A percentile compares a stretch with the other conserved stretches of the same genome.
Conservation (phyloP, 2,888 invertebrate genomes). For the Spilosoma lubricipeda region DNA sequence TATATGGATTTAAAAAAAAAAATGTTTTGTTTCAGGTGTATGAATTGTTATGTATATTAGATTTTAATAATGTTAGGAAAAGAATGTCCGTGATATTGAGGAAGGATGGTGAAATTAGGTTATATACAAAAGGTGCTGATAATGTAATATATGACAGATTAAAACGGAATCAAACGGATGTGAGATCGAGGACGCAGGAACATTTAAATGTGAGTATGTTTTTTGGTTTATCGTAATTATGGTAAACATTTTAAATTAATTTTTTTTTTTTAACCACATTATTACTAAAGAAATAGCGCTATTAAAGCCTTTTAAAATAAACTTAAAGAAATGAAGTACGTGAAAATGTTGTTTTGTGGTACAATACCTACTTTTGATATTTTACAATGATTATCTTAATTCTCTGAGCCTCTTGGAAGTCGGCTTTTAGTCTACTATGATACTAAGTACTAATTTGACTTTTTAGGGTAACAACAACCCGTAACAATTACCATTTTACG, state of each 20-base stretch:
- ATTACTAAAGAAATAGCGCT: too few relatives aligned
- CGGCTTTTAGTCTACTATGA: too few relatives aligned
- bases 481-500: too few relatives aligned
- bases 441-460: too few relatives aligned
- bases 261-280: too few relatives aligned
- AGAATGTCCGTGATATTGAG: slow-evolving; percentile 98
- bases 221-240: background rate
- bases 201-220: slow-evolving; percentile 94
- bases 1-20: too few relatives aligned
- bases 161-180: slow-evolving; percentile 90
- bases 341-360: too few relatives aligned
- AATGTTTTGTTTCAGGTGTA: slow-evolving; percentile 91
- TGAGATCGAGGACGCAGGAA: slow-evolving; percentile 94
- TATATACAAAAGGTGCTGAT: slow-evolving; percentile 99
- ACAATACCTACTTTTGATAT: too few relatives aligned
- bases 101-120: slow-evolving; percentile 92
- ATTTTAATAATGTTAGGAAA: slow-evolving; percentile 99
- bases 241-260: background rate
- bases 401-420: too few relatives aligned
- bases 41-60: slow-evolving; percentile 98
- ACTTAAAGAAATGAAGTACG: too few relatives aligned
- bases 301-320: background rate
- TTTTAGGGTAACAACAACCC: too few relatives aligned
- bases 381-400: too few relatives aligned
- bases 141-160: slow-evolving; percentile 98